Evolutionary conservation across 2,888 invertebrate species (phyloP).

Genomic region (Chrysomela aeneicollis): DNA sequence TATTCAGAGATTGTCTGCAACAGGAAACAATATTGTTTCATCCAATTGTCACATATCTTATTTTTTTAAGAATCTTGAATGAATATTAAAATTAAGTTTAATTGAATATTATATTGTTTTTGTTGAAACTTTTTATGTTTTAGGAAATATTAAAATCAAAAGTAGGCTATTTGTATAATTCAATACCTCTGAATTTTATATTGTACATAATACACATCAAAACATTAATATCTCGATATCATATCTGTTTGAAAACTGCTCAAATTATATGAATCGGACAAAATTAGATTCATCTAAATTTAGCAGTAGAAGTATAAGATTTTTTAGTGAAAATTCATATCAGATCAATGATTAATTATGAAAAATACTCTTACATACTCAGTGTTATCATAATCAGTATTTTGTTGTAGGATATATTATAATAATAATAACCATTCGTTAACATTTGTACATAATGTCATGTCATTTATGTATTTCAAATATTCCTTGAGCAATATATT

Average conservation of each 20-base stretch:
- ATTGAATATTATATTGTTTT: not conserved
- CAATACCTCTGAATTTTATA: slow-evolving; percentile 42
- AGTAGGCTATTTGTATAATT: slow-evolving; percentile 33
- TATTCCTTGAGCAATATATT: slow-evolving; percentile 54
- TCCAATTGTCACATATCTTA: slow-evolving; percentile 32
- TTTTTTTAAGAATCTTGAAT: slow-evolving; percentile 19
- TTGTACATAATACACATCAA: slow-evolving; percentile 49
- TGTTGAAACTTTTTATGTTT: slow-evolving; percentile 4
- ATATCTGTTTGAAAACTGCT: slow-evolving; percentile 53
- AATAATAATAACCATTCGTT: slow-evolving; percentile 34
- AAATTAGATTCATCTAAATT: slow-evolving; percentile 25
- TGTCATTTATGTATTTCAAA: slow-evolving; percentile 49
- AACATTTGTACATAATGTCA: slow-evolving; percentile 52
- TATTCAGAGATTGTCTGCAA: not conserved
- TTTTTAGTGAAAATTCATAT: slow-evolving; percentile 60
- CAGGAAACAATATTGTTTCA: slow-evolving; percentile 14
- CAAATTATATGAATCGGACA: slow-evolving; percentile 40
- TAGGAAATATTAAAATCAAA: slow-evolving; percentile 26
- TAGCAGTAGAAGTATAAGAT: slow-evolving; percentile 38
- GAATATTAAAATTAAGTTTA: not conserved
- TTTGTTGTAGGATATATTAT: slow-evolving; percentile 43
- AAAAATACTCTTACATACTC: slow-evolving; percentile 52
- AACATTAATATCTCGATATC: slow-evolving; percentile 49
- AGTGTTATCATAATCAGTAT: slow-evolving; percentile 50
- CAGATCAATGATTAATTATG: slow-evolving; percentile 60